These are phyloP conservation scores for Raillietiella orientalis DNA, from an alignment of 2,888 invertebrate species.

Conservation along the genomic window DNA sequence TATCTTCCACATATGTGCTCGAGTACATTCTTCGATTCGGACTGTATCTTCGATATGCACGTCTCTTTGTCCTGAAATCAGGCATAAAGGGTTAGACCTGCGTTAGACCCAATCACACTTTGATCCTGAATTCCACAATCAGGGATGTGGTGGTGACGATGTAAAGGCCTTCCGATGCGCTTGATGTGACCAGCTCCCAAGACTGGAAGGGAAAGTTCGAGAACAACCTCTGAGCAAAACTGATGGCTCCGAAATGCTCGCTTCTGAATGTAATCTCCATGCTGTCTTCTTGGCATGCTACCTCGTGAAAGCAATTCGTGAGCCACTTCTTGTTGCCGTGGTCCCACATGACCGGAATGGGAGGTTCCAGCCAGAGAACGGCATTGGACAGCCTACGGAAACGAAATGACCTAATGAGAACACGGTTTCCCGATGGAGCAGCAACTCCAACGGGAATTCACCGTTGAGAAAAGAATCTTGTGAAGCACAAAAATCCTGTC, in stretches of 20 bases:
- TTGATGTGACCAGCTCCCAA: constrained; percentile 37
- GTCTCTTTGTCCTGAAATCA: too few relatives aligned
- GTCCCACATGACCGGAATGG: constrained; percentile 33
- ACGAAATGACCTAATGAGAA: not conserved
- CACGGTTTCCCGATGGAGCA: too few relatives aligned
- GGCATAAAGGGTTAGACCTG: too few relatives aligned
- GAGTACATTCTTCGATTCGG: too few relatives aligned
- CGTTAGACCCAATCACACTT: too few relatives aligned
- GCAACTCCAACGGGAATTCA: too few relatives aligned
- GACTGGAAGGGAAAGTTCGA: constrained; percentile 53
- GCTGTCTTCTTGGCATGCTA: constrained; percentile 55
- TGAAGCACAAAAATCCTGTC: too few relatives aligned
- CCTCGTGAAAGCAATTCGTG: constrained; percentile 33
- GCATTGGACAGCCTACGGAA: constrained; percentile 24
- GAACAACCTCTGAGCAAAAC: constrained; percentile 34
- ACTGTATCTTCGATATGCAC: too few relatives aligned
- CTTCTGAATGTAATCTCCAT: constrained; percentile 21
- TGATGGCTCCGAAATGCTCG: constrained; percentile 32
- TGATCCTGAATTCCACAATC: not conserved
- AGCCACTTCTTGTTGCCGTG: constrained; percentile 24
- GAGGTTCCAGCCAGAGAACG: constrained; percentile 44
- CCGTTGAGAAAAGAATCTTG: too few relatives aligned
- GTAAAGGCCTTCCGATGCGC: not conserved
- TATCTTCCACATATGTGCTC: too few relatives aligned
- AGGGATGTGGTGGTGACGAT: not conserved